Percentiles rank a stretch among this genome's conserved stretches.
Conservation (phyloP, 2,797 vertebrate genomes). For the Ciconia nigra region DNA sequence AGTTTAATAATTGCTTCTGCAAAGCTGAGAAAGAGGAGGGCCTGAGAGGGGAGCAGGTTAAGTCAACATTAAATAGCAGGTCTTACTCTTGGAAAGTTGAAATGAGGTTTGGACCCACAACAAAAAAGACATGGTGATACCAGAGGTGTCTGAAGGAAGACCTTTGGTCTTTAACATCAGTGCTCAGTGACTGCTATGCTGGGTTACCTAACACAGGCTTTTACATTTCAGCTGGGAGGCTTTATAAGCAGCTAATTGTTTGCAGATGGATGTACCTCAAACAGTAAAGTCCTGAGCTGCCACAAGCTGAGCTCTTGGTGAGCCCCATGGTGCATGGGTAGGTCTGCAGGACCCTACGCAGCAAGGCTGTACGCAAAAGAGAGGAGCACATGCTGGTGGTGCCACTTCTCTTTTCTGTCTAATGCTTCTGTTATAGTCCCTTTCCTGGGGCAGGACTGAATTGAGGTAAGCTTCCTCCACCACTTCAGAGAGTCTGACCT, state of each 20-base stretch:
- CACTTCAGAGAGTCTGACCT: neutral
- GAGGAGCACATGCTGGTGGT: neutral
- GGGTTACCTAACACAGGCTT: neutral
- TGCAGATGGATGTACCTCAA: neutral
- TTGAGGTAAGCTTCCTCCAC: neutral
- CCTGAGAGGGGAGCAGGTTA: neutral
- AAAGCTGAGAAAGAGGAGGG: neutral
- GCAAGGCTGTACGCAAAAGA: neutral
- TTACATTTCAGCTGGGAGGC: neutral
- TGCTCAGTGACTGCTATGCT: neutral
- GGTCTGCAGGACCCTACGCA: accelerated
- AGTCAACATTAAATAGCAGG: neutral
- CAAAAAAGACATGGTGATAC: neutral
- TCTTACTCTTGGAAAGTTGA: neutral
- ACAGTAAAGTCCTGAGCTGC: neutral
- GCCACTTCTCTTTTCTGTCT: neutral
- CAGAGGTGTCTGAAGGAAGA: neutral
- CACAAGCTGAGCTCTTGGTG: accelerated
- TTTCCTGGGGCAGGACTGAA: neutral
- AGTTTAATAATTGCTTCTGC: neutral
- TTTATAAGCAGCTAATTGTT: neutral
- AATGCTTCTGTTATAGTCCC: neutral
- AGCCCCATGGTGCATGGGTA: accelerated
- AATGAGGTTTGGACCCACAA: neutral
- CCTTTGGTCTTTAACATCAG: neutral